These are phyloP conservation scores for Thalassarche chlororhynchos DNA, from an alignment of 2,113 vertebrate genomes.

Conservation along the genomic window DNA sequence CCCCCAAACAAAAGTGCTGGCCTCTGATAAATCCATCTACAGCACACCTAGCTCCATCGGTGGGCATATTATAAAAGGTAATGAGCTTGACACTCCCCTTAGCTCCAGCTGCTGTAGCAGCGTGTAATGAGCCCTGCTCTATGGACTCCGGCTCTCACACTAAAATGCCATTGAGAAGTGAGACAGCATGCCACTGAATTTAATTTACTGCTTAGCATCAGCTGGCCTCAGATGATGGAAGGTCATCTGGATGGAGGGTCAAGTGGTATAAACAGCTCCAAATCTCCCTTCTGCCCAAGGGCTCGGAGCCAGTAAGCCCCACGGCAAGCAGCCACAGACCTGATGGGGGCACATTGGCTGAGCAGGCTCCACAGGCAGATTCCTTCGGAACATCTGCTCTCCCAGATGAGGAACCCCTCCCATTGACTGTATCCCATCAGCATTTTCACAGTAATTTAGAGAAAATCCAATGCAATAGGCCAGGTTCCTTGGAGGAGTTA, in stretches of 20 bases:
- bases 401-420: background rate
- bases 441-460: background rate
- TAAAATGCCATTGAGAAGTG: conserved; percentile 15
- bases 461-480: background rate
- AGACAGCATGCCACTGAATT: conserved; percentile 55
- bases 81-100: conserved; percentile 33
- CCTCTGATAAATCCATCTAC: conserved; percentile 25
- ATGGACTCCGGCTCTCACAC: background rate
- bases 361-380: conserved; percentile 14
- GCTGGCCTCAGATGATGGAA: conserved; percentile 52
- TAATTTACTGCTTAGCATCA: conserved; percentile 66
- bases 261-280: conserved; percentile 53
- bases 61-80: conserved; percentile 37
- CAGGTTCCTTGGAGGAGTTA: background rate
- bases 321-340: background rate
- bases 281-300: conserved; percentile 36
- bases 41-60: conserved; percentile 57
- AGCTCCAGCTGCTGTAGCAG: conserved; percentile 60
- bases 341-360: background rate
- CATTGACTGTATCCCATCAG: background rate
- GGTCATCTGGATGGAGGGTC: conserved; percentile 55
- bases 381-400: conserved; percentile 38
- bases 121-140: conserved; percentile 38
- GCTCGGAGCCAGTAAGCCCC: background rate
- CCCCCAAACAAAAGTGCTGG: conserved; percentile 23